A percentile compares a stretch with the other conserved stretches of the same genome.
Evolutionary conservation across 2,797 vertebrate genomes (phyloP).

Genomic region (Cryptoprocta ferox): DNA sequence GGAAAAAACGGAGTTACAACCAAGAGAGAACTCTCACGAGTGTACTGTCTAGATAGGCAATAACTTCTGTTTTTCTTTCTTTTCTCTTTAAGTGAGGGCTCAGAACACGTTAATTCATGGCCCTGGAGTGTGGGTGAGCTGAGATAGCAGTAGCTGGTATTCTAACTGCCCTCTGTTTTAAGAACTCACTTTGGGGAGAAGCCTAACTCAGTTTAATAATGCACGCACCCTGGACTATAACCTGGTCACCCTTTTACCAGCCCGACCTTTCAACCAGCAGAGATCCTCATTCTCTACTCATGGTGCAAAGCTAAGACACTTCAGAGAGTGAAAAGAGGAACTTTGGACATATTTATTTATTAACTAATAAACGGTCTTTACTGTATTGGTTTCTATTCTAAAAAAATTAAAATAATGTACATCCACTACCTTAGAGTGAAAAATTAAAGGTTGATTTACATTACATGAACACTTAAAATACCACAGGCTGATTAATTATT

Average conservation of each 20-base stretch:
- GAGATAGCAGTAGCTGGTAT: background rate
- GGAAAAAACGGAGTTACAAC: background rate
- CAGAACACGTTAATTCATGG: constrained; percentile 3
- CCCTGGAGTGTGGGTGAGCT: background rate
- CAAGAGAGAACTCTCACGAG: background rate
- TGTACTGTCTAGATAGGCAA: background rate
- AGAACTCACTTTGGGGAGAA: constrained; percentile 32
- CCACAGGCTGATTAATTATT: background rate
- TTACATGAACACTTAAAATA: background rate
- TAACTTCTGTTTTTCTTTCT: background rate
- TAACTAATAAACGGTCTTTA: background rate
- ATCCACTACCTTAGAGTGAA: background rate
- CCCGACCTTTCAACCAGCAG: background rate
- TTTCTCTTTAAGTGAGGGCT: background rate
- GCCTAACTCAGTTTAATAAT: background rate
- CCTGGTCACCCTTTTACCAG: background rate
- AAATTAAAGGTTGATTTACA: background rate
- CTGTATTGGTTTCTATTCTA: background rate
- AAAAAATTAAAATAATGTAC: constrained; percentile 19
- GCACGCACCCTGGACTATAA: background rate
- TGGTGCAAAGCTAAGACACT: background rate
- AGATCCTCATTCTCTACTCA: background rate
- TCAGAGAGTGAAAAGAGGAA: background rate
- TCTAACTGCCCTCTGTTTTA: constrained; percentile 23
- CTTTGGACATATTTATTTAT: background rate